Percentiles rank a stretch among this genome's conserved stretches.
These are phyloP conservation scores for Phlogophora meticulosa DNA, from an alignment of 2,888 invertebrate species.

Conservation along the genomic window DNA sequence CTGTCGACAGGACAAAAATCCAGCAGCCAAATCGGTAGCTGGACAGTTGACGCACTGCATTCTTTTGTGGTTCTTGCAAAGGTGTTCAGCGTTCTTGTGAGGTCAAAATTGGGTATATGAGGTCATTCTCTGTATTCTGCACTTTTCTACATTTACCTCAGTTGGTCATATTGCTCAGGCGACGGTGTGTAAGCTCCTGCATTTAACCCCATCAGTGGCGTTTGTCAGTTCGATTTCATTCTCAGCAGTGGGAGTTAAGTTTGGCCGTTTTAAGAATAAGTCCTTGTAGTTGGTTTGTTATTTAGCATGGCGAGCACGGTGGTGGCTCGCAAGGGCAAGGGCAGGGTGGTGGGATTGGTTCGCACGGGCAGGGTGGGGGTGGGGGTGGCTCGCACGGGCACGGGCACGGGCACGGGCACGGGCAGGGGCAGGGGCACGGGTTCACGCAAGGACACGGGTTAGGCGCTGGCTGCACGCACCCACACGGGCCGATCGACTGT, in stretches of 20 bases:
- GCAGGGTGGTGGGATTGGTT: conserved; percentile 12
- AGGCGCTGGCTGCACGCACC: conserved; percentile 16
- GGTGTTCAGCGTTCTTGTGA: conserved; percentile 11
- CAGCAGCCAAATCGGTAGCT: not conserved
- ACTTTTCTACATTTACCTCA: not conserved
- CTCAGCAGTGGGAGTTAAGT: conserved; percentile 18
- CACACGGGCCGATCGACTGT: conserved; percentile 18
- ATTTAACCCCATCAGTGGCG: not conserved
- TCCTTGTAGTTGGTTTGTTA: conserved; percentile 20
- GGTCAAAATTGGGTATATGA: not conserved
- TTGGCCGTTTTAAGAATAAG: conserved; percentile 25
- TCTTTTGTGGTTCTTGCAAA: conserved; percentile 36
- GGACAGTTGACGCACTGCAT: conserved; percentile 21
- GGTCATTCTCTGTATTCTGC: not conserved
- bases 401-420: conserved; percentile 16
- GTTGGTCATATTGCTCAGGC: not conserved
- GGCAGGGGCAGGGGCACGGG: not conserved
- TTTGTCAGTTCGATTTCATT: not conserved
- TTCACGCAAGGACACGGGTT: conserved; percentile 1
- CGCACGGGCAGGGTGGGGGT: conserved; percentile 25
- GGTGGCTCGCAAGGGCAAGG: conserved; percentile 38
- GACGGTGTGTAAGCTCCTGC: conserved; percentile 16
- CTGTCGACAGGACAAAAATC: not conserved
- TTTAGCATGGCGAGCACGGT: conserved; percentile 49
- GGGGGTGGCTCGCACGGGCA: not conserved